phyloP scores from a whole-genome alignment of 2,113 vertebrate species.

The Barnardius zonarius region DNA sequence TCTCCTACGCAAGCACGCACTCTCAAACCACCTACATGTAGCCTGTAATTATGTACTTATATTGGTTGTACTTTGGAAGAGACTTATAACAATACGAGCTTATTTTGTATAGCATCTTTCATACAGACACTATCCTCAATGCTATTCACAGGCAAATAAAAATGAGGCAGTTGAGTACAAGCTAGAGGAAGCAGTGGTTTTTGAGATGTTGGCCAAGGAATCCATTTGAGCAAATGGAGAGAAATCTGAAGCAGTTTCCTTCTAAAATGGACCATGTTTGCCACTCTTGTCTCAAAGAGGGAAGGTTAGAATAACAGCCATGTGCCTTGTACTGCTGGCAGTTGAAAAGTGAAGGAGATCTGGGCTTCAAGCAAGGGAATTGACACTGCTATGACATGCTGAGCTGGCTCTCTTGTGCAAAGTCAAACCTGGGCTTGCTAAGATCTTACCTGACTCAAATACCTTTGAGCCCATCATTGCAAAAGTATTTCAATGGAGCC shows the following conservation, averaged over 20 bases:
- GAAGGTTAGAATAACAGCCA: neutral
- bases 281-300: neutral
- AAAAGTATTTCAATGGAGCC: neutral
- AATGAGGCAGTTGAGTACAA: neutral
- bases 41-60: neutral
- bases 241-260: neutral
- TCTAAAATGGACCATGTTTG: neutral
- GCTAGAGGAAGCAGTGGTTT: neutral
- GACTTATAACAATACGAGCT: slow-evolving; percentile 5
- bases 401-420: neutral
- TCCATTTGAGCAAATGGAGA: neutral
- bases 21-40: neutral
- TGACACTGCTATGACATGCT: neutral
- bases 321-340: neutral
- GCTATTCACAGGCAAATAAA: slow-evolving; percentile 5
- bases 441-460: too few species aligned
- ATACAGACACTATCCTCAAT: neutral
- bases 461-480: neutral
- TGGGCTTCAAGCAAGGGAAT: neutral
- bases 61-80: neutral
- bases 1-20: neutral
- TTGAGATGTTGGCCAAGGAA: neutral
- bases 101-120: slow-evolving; percentile 36
- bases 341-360: neutral
- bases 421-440: neutral